phyloP scores from a whole-genome alignment of 2,113 vertebrate species.

The Apaloderma vittatum region DNA sequence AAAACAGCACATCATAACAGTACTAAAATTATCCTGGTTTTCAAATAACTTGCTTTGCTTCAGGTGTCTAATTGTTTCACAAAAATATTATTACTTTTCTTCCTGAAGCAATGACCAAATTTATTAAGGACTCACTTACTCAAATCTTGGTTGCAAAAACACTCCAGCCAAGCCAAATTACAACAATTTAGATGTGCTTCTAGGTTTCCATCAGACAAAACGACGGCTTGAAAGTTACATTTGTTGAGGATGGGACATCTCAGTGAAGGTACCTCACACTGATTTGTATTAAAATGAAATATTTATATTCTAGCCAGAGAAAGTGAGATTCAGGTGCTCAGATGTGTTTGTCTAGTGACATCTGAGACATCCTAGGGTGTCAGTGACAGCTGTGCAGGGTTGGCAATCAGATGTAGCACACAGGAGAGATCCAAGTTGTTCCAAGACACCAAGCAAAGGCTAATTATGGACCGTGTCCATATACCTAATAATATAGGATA shows the following conservation, averaged over 20 bases:
- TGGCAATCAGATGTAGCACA: neutral
- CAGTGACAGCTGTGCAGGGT: neutral
- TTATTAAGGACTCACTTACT: neutral
- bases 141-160: neutral
- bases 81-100: neutral
- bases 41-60: neutral
- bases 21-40: neutral
- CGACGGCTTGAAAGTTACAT: neutral
- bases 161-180: accelerated
- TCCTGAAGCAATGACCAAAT: neutral
- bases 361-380: neutral
- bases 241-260: neutral
- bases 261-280: neutral
- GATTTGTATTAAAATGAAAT: neutral
- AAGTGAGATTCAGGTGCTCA: neutral
- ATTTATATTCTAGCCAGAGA: neutral
- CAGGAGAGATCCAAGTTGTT: neutral
- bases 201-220: neutral
- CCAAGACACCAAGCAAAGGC: neutral
- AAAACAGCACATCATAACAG: neutral
- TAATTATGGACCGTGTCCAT: neutral
- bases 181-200: neutral
- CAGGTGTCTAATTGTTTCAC: neutral
- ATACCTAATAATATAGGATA: neutral
- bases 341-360: neutral